A percentile compares a stretch with the other conserved stretches of the same genome.
phyloP scores from a whole-genome alignment of 2,797 vertebrate species.

The Trichosurus vulpecula region DNA sequence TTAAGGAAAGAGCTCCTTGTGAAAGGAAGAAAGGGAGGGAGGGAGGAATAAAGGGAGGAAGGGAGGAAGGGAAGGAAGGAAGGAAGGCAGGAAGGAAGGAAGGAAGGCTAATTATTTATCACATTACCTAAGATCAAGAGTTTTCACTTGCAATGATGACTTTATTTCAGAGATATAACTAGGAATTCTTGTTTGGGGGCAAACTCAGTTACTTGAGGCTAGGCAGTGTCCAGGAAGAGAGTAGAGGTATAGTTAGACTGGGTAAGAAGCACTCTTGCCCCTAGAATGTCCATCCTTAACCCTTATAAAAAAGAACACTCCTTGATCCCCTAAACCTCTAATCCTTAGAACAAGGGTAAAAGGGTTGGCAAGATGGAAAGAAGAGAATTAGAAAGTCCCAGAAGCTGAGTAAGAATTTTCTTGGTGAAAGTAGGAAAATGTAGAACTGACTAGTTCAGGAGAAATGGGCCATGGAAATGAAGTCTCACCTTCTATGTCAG shows the following conservation, averaged over 20 bases:
- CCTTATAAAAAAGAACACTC: background rate
- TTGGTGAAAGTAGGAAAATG: background rate
- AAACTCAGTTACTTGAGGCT: background rate
- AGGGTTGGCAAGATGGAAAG: background rate
- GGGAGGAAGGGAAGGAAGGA: background rate
- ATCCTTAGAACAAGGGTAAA: background rate
- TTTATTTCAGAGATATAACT: background rate
- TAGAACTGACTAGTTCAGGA: background rate
- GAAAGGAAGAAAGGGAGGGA: background rate
- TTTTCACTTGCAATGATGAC: background rate
- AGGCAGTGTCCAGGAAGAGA: background rate
- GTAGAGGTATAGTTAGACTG: background rate
- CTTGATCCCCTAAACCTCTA: background rate
- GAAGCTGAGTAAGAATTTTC: background rate
- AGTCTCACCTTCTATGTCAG: background rate
- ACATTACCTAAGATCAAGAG: background rate
- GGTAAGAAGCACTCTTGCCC: background rate
- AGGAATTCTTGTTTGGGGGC: background rate
- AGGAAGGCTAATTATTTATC: background rate
- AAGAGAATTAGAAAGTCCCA: background rate
- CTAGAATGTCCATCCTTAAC: background rate
- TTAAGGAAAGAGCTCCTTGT: slow-evolving; percentile 15
- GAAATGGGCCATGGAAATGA: background rate
- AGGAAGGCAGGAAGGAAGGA: background rate
- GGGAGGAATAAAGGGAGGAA: background rate